Conservation (phyloP, 2,113 vertebrate genomes). For the Anseranas semipalmata region DNA sequence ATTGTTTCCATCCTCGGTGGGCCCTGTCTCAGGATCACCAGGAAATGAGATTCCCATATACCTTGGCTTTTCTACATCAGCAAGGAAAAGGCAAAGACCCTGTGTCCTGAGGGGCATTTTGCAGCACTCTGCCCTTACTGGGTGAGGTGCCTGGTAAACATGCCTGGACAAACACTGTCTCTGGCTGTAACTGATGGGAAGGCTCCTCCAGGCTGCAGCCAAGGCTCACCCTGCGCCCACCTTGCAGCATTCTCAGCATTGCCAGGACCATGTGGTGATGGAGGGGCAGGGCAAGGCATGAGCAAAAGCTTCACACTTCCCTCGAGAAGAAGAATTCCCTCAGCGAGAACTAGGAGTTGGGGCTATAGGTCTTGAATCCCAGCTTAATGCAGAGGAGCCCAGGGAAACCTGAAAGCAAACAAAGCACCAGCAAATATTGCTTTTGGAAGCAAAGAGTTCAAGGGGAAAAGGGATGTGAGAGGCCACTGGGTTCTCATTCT, state of each 20-base stretch:
- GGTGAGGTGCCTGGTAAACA: not conserved
- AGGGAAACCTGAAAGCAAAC: not conserved
- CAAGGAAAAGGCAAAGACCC: not conserved
- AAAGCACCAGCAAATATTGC: not conserved
- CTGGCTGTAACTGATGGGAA: not conserved
- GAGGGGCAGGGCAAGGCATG: not conserved
- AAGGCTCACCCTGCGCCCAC: not conserved
- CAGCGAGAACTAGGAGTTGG: not conserved
- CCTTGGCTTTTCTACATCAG: not conserved
- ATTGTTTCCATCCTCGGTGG: not conserved
- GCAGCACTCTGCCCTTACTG: not conserved
- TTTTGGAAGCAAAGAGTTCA: not conserved
- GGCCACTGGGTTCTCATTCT: not conserved
- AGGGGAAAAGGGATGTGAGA: not conserved
- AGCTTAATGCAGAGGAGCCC: accelerated
- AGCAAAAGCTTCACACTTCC: not conserved
- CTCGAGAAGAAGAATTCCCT: not conserved
- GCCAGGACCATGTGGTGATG: accelerated
- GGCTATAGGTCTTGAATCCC: not conserved
- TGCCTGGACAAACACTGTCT: not conserved
- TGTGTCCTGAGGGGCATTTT: not conserved
- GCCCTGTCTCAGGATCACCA: not conserved
- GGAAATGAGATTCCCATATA: not conserved
- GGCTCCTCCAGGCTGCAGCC: not conserved
- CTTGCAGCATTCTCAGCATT: not conserved